Evolutionary conservation across 2,113 vertebrate genomes (phyloP), one percentile per base, ranked within the genome.

Genomic region (Prionailurus bengalensis): DNA sequence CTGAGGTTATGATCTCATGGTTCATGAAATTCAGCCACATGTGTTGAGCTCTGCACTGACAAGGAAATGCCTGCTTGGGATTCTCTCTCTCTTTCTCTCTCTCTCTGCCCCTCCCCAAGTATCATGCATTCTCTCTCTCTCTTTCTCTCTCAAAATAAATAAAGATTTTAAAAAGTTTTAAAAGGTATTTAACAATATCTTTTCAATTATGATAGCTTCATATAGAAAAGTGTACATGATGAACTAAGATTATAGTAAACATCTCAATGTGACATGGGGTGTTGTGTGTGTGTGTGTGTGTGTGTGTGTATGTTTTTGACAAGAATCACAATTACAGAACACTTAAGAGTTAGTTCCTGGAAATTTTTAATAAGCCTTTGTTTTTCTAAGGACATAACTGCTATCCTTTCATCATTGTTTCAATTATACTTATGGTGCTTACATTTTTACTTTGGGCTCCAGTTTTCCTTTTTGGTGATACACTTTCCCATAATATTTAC

Each of bases 281-380:
- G n/a, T 7, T 42, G 8, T 76, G n/a, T 14, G 1, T 45, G 29
- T 70, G 45, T 80, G 39, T 63, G 12, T 82, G 12, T 74, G 33
- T 14, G 19, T 65, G 7, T 82, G 12, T 82, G 23, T 15, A 2
- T 27, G 36, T 80, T 23, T 81, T 88, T 94, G 76, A 74, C n/a
- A 42, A 87, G 27, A 71, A 27, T 58, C 36, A 58, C 12, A 55
- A 25, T 85, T 93, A 65, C 0, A 31, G 14, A 78, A 91, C 17
- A 83, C 70, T 87, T 55, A 70, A 81, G 85, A 93, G 15, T 39
- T 82, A n/a, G 31, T 96, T 87, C 42, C 19, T 97, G n/a, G 53
- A 79, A 88, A 79, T 48, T 70, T 89, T 79, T 63, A 71, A 88
- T 76, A 87, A 91, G 10, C 16, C 8, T 82, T 55, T 45, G 14